phyloP scores from a whole-genome alignment of 2,888 invertebrate species.

The Andrena bicolor region DNA sequence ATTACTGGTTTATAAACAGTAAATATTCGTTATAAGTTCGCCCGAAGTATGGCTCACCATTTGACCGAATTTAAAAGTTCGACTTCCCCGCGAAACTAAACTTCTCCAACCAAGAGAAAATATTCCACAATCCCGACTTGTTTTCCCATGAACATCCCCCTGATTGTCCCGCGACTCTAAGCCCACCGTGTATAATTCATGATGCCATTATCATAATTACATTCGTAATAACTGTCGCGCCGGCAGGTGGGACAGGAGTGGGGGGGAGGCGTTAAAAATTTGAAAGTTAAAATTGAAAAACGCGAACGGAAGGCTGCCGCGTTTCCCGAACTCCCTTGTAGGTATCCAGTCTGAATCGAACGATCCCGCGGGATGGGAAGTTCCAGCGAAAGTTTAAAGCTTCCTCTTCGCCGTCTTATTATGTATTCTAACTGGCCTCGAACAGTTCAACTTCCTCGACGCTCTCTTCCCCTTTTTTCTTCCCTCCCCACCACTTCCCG shows the following conservation, averaged over 20 bases:
- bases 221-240: constrained; percentile 43
- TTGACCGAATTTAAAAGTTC: constrained; percentile 3
- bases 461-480: neutral
- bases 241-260: neutral
- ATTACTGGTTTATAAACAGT: too few species aligned
- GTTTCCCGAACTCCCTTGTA: constrained; percentile 25
- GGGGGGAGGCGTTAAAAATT: constrained; percentile 20
- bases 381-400: constrained; percentile 35
- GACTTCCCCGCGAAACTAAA: constrained; percentile 56
- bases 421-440: constrained; percentile 44
- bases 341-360: constrained; percentile 18
- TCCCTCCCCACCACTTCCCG: neutral
- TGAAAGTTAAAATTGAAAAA: constrained; percentile 55
- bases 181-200: constrained; percentile 47
- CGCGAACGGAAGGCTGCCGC: neutral
- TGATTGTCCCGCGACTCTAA: constrained; percentile 32
- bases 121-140: constrained; percentile 40
- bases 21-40: too few species aligned
- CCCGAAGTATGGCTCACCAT: neutral
- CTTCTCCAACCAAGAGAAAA: constrained; percentile 14
- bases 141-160: neutral
- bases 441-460: constrained; percentile 14
- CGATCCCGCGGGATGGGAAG: constrained; percentile 20
- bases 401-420: constrained; percentile 30
- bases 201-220: constrained; percentile 55